Base-by-base conservation (phyloP, 2,888 invertebrate genomes). In the Linyphia triangularis region DNA sequence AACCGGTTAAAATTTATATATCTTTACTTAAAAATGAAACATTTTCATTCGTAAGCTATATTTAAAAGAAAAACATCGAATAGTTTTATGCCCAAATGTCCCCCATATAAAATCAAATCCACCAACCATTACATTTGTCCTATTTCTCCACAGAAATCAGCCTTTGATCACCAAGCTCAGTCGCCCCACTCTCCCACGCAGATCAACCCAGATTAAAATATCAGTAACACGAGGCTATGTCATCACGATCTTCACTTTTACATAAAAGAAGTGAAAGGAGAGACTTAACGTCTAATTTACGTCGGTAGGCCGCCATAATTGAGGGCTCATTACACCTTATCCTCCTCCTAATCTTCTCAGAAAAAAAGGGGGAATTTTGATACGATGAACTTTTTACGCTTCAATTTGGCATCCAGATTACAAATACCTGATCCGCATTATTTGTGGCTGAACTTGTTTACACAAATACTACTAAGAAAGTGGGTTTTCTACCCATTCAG, bases 101-200 rank as follows among this genome's bases (percentile, higher is more conserved):
- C 3, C 16, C 16, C 2, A 16, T n/a, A 51, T 1, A 51, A 51
- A 13, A 1, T 2, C 16, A 51, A 51, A n/a, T 51, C 51, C 51
- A 51, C 4, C 33, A 33, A 16, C 51, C 51, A 51, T 51, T 51
- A 51, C 13, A n/a, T n/a, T 10, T 51, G 51, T 9, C 51, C 51
- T 51, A 51, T n/a, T 51, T 51, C 51, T 1, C 16, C 9, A 51
- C 13, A 13, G n/a, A 33, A 51, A 51, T 40, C 40, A 40, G 40
- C 16, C 40, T 40, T 13, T 40, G 10, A 40, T 40, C 10, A 40
- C 40, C 4, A 40, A 40, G n/a, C n/a, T n/a, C n/a, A n/a, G n/a
- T n/a, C n/a, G n/a, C n/a, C 30, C 69, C 19, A 22, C n/a, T 16
- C 57, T 59, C 73, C 73, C 73, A 73, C 73, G 73, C 73, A 57